Evolutionary conservation across 2,888 invertebrate genomes (phyloP).

Genomic region (Ptychoptera contaminata): DNA sequence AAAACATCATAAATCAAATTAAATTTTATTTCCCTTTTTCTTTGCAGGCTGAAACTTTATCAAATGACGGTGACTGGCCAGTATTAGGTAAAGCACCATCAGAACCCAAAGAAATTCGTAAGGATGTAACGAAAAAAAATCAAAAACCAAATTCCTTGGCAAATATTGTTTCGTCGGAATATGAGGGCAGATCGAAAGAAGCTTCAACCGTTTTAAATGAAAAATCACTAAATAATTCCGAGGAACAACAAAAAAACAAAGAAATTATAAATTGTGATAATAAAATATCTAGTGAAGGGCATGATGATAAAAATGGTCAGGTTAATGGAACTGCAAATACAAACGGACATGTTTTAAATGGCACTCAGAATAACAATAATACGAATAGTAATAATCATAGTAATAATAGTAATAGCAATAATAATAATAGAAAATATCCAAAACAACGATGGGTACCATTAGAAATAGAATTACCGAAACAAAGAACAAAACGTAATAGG

Average conservation of each 20-base stretch:
- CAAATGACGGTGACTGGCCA: slow-evolving; percentile 86
- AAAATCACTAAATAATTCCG: too few relatives aligned
- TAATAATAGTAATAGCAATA: slow-evolving; percentile 1
- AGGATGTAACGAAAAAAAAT: background rate
- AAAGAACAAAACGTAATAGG: slow-evolving; percentile 48
- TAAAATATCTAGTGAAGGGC: too few relatives aligned
- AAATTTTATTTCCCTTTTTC: slow-evolving; percentile 9
- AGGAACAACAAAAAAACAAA: too few relatives aligned
- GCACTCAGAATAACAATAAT: slow-evolving; percentile 5
- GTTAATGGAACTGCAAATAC: background rate
- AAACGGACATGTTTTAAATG: slow-evolving; percentile 14
- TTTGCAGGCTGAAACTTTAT: slow-evolving; percentile 69
- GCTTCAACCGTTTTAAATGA: background rate
- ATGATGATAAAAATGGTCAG: too few relatives aligned
- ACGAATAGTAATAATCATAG: slow-evolving; percentile 11
- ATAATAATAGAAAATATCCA: slow-evolving; percentile 18
- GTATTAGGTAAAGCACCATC: slow-evolving; percentile 17
- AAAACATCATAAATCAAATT: too few relatives aligned
- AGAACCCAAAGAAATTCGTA: slow-evolving; percentile 5
- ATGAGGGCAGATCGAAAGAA: slow-evolving; percentile 8
- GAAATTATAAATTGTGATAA: too few relatives aligned
- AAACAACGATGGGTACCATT: slow-evolving; percentile 83
- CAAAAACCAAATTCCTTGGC: background rate
- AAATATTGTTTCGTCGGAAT: slow-evolving; percentile 5
- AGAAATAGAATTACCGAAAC: slow-evolving; percentile 63